Percentiles rank a stretch among this genome's conserved stretches.
phyloP scores from a whole-genome alignment of 2,888 invertebrate species.

The Sinhomidia bicolor region DNA sequence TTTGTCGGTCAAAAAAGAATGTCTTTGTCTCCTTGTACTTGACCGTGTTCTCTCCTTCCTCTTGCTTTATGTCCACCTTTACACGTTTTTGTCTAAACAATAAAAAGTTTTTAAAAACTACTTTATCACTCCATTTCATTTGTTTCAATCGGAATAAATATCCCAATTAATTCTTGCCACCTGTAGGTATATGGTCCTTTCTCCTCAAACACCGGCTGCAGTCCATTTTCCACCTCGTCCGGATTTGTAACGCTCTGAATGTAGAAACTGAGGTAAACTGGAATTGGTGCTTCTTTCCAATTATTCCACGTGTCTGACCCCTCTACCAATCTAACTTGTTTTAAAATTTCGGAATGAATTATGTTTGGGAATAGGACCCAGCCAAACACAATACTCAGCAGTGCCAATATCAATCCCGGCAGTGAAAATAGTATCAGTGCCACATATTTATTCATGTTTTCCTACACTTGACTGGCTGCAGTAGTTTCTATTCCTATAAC shows the following conservation, averaged over 20 bases:
- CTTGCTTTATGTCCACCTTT: constrained; percentile 47
- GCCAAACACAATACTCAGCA: background rate
- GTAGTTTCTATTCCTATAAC: too few relatives aligned
- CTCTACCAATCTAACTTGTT: constrained; percentile 44
- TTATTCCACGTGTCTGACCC: constrained; percentile 67
- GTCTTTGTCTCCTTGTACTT: constrained; percentile 63
- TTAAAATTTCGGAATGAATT: background rate
- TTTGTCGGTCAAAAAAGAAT: constrained; percentile 56
- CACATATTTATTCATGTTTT: constrained; percentile 16
- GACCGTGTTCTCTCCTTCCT: constrained; percentile 41
- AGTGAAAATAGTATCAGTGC: background rate
- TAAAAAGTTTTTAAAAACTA: too few relatives aligned
- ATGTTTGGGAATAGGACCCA: background rate
- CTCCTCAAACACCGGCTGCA: constrained; percentile 45
- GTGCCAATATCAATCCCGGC: background rate
- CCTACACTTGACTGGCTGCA: too few relatives aligned
- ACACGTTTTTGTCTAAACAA: constrained; percentile 23
- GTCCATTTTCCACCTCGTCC: constrained; percentile 44
- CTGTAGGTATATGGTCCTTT: constrained; percentile 61
- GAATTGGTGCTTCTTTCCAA: constrained; percentile 58
- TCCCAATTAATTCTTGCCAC: background rate
- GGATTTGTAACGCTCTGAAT: constrained; percentile 66
- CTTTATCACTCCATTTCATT: too few relatives aligned
- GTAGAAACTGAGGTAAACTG: constrained; percentile 63
- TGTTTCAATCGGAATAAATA: too few relatives aligned